Conservation (phyloP, 2,888 invertebrate genomes). For the Gortyna flavago region DNA sequence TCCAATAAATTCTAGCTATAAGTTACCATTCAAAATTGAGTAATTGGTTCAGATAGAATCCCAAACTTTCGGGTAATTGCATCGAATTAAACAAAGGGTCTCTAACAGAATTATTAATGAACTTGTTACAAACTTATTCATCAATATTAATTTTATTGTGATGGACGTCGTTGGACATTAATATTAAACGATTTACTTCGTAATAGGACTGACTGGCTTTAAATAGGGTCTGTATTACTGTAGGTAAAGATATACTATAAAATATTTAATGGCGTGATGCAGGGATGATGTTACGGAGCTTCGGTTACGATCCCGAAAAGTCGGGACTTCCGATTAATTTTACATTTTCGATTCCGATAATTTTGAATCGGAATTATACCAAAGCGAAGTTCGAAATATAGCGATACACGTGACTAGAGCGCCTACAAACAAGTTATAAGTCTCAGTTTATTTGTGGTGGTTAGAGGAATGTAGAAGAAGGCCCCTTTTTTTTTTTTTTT, state of each 20-base stretch:
- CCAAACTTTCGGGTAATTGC: constrained; percentile 38
- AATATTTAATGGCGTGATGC: background rate
- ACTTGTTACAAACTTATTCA: constrained; percentile 39
- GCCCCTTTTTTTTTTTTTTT: too few species aligned
- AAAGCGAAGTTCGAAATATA: too few species aligned
- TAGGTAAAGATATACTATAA: background rate
- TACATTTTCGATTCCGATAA: too few species aligned
- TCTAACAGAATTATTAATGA: constrained; percentile 38
- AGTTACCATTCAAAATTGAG: constrained; percentile 11
- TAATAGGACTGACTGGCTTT: background rate
- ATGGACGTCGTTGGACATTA: constrained; percentile 8
- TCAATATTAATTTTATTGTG: constrained; percentile 37
- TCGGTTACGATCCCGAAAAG: too few species aligned
- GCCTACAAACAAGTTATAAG: too few species aligned
- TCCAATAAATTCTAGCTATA: constrained; percentile 4
- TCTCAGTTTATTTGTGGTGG: too few species aligned
- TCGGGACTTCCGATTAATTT: too few species aligned
- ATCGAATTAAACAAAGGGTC: constrained; percentile 34
- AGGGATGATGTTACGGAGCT: too few species aligned
- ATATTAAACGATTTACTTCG: constrained; percentile 26
- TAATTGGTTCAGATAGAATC: constrained; percentile 13
- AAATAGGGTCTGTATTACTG: background rate
- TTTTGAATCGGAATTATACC: too few species aligned
- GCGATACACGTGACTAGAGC: too few species aligned
- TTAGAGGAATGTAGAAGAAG: too few species aligned